These are phyloP conservation scores for Sebastes glaucus DNA, from an alignment of 2,797 vertebrate genomes.

Conservation along the genomic window DNA sequence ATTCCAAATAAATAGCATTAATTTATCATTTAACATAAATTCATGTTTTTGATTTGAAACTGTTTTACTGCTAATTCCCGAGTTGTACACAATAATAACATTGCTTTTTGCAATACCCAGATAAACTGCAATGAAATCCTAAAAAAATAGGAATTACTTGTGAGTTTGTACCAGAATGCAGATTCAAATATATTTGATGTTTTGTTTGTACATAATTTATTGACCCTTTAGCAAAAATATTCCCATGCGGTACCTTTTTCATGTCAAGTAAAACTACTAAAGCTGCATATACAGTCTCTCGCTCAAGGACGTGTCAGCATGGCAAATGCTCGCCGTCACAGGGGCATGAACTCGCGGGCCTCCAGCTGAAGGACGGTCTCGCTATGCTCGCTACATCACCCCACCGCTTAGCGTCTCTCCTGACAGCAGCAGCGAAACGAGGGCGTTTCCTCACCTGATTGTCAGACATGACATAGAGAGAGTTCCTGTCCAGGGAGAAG, in stretches of 20 bases:
- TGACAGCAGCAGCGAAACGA: slow-evolving; percentile 39
- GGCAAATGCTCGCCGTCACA: background rate
- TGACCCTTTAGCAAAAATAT: background rate
- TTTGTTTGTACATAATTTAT: background rate
- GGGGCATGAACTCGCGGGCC: background rate
- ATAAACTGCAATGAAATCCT: slow-evolving; percentile 27
- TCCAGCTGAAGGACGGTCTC: slow-evolving; percentile 31
- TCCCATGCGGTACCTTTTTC: background rate
- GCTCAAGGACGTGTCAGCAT: slow-evolving; percentile 32
- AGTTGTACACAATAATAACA: background rate
- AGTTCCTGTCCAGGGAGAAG: slow-evolving; percentile 91
- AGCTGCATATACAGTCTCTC: background rate
- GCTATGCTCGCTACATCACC: slow-evolving; percentile 3
- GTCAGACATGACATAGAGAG: slow-evolving; percentile 96
- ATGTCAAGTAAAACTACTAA: background rate
- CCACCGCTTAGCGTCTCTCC: slow-evolving; percentile 1
- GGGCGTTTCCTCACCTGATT: slow-evolving; percentile 88
- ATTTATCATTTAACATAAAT: slow-evolving; percentile 35
- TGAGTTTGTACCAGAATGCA: background rate
- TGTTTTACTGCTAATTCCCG: background rate
- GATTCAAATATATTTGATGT: background rate
- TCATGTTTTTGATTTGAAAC: slow-evolving; percentile 27
- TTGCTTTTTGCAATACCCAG: slow-evolving; percentile 8
- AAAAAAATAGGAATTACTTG: background rate
- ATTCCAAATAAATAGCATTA: slow-evolving; percentile 52